These are phyloP conservation scores for Tenthredo notha DNA, from an alignment of 2,888 invertebrate species.

Conservation along the genomic window DNA sequence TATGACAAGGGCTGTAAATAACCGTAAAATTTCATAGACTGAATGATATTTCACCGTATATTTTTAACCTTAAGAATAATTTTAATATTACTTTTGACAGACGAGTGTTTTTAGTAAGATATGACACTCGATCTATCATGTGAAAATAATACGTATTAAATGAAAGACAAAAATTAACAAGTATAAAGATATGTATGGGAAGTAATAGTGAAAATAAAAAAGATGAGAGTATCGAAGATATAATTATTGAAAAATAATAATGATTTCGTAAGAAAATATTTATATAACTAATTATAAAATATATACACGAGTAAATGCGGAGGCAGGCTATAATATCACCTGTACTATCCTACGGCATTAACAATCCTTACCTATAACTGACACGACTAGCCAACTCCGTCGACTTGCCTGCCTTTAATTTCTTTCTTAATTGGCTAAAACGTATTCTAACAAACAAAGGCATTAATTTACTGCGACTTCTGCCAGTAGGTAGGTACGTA, in stretches of 20 bases:
- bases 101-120: slow-evolving; percentile 28
- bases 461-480: slow-evolving; percentile 38
- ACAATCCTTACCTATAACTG: slow-evolving; percentile 19
- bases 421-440: slow-evolving; percentile 50
- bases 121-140: slow-evolving; percentile 31
- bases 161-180: slow-evolving; percentile 20
- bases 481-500: neutral
- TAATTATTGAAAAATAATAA: slow-evolving; percentile 32
- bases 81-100: slow-evolving; percentile 35
- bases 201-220: neutral
- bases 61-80: slow-evolving; percentile 34
- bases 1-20: slow-evolving; percentile 10
- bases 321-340: neutral
- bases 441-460: slow-evolving; percentile 48
- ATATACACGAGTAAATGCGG: neutral
- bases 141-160: neutral
- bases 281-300: slow-evolving; percentile 17
- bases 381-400: slow-evolving; percentile 2
- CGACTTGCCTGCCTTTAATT: slow-evolving; percentile 15
- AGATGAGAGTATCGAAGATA: neutral
- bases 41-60: slow-evolving; percentile 1
- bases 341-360: neutral
- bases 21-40: neutral
- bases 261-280: slow-evolving; percentile 33
- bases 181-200: neutral